Base-by-base conservation (phyloP, 2,113 vertebrate species). In the Jaculus jaculus region DNA sequence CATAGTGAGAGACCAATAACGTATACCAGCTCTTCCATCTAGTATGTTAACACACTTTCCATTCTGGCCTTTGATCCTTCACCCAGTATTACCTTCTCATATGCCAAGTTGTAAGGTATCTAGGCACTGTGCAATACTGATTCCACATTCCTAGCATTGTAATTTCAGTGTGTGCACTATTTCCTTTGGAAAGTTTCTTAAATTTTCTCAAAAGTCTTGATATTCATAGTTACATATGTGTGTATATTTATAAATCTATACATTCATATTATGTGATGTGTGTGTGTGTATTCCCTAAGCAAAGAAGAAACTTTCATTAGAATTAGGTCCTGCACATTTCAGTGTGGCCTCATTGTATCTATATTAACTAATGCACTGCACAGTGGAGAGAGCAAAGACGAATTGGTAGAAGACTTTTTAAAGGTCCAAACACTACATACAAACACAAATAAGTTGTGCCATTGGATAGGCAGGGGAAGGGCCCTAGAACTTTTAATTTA, bases 341-440 rank as follows among this genome's bases (percentile, higher is more conserved):
- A 66, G 7, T 20, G 68, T 47, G 63, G 30, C 42, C 73, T 80
- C 34, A 74, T 47, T 60, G 78, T 96, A 94, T 95, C 92, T 84
- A 83, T 95, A 87, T 91, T 89, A 89, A 96, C 94, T 94, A 95
- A 96, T 78, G 84, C 51, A 89, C 47, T 74, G 58, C 39, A 85
- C 93, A 90, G 51, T 82, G 69, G 34, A 73, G 61, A 85, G 18
- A 32, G 11, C 81, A 83, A 79, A 84, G 51, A 75, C 47, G 54
- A 94, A 90, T 73, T 95, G 81, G 71, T 42, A 89, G 86, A 94
- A 60, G 71, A 86, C 63, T 85, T 66, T 80, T 84, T 87, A 85
- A 69, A 83, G 61, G 21, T 1, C 30, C 21, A 47, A 34, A 54
- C 18, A 89, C 30, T 78, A 80, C 84, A 32, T 80, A 80, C 66